Conservation (phyloP, 2,888 invertebrate species). For the Lumbricus terrestris region DNA sequence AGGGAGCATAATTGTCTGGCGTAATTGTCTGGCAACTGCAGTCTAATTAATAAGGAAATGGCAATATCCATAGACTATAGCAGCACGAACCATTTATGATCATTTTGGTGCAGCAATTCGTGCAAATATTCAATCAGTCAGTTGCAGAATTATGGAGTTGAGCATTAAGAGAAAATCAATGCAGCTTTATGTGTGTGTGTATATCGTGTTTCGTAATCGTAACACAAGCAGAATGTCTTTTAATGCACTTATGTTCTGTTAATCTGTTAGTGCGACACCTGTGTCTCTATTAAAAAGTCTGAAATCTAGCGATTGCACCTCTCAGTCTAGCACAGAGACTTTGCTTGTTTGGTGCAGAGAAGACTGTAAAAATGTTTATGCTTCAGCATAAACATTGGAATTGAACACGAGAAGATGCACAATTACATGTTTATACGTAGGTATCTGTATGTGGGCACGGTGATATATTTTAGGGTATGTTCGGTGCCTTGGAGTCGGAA, state of each 20-base stretch:
- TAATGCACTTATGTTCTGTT: neutral
- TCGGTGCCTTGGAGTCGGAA: no score
- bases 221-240: neutral
- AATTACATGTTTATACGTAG: neutral
- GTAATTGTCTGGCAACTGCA: neutral
- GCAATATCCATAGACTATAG: neutral
- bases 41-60: neutral
- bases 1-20: neutral
- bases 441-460: no score
- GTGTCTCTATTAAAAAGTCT: neutral
- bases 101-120: neutral
- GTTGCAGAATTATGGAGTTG: neutral
- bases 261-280: neutral
- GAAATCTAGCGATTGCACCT: neutral
- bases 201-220: neutral
- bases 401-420: no score
- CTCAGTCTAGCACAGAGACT: neutral
- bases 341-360: neutral
- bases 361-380: neutral
- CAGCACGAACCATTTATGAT: neutral
- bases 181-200: neutral
- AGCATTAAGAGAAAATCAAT: neutral
- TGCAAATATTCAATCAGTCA: neutral
- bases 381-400: no score
- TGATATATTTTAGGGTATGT: no score